A percentile compares a stretch with the other conserved stretches of the same genome.
phyloP scores from a whole-genome alignment of 2,888 invertebrate genomes.

The Choreutis nemorana region DNA sequence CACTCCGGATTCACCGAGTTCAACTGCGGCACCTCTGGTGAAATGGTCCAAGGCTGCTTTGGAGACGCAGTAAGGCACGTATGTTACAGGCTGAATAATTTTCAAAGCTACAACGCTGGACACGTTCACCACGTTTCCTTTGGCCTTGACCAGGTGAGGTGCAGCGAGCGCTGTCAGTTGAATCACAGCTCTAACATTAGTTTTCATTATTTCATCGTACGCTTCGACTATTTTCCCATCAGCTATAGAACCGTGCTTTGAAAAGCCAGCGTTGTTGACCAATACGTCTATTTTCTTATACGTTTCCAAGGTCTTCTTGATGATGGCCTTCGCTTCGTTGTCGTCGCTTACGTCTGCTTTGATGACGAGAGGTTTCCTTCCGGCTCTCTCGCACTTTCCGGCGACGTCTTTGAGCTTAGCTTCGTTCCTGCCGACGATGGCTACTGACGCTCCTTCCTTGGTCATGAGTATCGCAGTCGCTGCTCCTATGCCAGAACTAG shows the following conservation, averaged over 20 bases:
- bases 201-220: slow-evolving; percentile 22
- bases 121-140: slow-evolving; percentile 27
- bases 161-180: slow-evolving; percentile 20
- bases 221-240: slow-evolving; percentile 12
- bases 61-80: no score
- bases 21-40: no score
- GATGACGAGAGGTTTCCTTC: slow-evolving; percentile 15
- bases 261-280: slow-evolving; percentile 25
- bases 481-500: slow-evolving; percentile 38
- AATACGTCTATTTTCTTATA: slow-evolving; percentile 23
- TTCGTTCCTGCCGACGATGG: slow-evolving; percentile 33
- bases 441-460: slow-evolving; percentile 27
- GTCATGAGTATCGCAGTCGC: slow-evolving; percentile 23
- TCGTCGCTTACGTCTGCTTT: slow-evolving; percentile 21
- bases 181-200: slow-evolving; percentile 22
- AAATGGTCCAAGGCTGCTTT: no score
- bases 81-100: no score
- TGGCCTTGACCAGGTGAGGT: slow-evolving; percentile 20
- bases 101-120: slow-evolving; percentile 21
- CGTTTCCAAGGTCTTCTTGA: slow-evolving; percentile 16
- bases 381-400: slow-evolving; percentile 19
- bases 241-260: slow-evolving; percentile 9
- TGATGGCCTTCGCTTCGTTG: slow-evolving; percentile 14
- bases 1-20: no score
- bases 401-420: slow-evolving; percentile 22